Evolutionary conservation across 1,140 invertebrate species (phyloP).

Genomic region (Vollenhovia emeryi): DNA sequence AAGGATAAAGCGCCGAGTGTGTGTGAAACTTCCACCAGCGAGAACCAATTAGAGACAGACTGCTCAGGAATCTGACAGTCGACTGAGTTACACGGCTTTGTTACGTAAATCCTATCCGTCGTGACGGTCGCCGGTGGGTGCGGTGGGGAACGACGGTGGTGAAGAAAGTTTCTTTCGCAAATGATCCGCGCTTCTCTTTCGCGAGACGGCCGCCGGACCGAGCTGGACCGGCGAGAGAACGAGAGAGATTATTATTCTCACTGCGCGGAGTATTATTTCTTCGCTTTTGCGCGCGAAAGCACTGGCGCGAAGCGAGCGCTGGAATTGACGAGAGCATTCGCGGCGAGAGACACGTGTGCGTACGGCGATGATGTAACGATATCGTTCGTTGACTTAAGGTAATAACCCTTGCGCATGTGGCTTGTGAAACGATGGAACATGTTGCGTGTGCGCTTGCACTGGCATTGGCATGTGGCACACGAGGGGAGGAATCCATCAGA

Average conservation of each 20-base stretch:
- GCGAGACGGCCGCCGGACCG: not conserved
- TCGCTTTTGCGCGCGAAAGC: not conserved
- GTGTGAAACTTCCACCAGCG: slow-evolving; percentile 11
- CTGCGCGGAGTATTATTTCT: not conserved
- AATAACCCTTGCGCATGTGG: not conserved
- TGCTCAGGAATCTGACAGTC: slow-evolving; percentile 39
- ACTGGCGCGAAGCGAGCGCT: not conserved
- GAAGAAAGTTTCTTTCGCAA: slow-evolving; percentile 36
- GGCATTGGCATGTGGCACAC: not conserved
- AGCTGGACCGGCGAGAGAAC: not conserved
- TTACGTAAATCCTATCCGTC: slow-evolving; percentile 41
- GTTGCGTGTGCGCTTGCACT: not conserved
- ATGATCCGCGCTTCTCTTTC: slow-evolving; percentile 26
- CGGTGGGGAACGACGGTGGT: not conserved
- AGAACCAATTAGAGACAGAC: slow-evolving; percentile 58
- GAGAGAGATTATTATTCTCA: slow-evolving; percentile 20
- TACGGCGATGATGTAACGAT: slow-evolving; percentile 18
- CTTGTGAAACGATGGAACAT: slow-evolving; percentile 6
- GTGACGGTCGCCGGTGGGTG: not conserved
- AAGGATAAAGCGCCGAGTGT: slow-evolving; percentile 20
- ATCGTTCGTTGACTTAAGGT: slow-evolving; percentile 40
- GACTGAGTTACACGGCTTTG: slow-evolving; percentile 18
- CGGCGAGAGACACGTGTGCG: not conserved
- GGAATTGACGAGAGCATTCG: slow-evolving; percentile 32
- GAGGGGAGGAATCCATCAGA: slow-evolving; percentile 1